Base-by-base conservation (phyloP, 2,888 invertebrate species). In the Blera fallax region DNA sequence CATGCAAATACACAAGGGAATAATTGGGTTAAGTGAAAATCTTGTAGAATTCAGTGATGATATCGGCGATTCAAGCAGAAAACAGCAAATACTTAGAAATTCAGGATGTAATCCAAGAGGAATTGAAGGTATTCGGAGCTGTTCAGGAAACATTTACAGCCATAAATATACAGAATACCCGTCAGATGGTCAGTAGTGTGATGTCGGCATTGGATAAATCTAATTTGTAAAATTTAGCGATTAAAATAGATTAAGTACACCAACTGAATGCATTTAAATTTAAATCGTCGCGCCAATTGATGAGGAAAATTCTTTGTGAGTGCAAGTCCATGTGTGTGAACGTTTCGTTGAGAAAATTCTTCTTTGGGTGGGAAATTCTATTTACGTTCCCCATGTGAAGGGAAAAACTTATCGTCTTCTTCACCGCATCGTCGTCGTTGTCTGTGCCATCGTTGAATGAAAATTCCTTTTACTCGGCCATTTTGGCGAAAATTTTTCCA, bases 401-500 rank as follows among this genome's bases (percentile, higher is more conserved):
- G 40, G 48, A 64, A 81, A 84, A 85, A 65, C 60, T 77, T 81
- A 40, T 81, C 52, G 74, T 52, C 64, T 74, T 72, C 60, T 67
- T 64, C 81, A 58, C 76, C 80, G 65, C 70, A 70, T 85, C 85
- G 74, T 56, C 76, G 74, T 64, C 64, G 50, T 48, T 67, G 79
- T 60, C 69, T 70, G 62, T 56, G 14, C 81, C 80, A 70, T 70
- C 80, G 76, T 85, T 85, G 81, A 76, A 81, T 67, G 76, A 85
- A 85, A 85, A 85, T 85, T 85, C 85, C 85, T 81, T 83, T 79
- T 62, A 79, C 77, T 81, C 87, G 87, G 88, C 88, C 88, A 88
- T 88, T 84, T 88, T 88, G 88, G 87, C 79, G 78, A 88, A 88
- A 88, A 87, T 78, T 87, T 87, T 88, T 87, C 78, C 77, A 85